Evolutionary conservation across 2,888 invertebrate genomes (phyloP), one percentile per base, ranked within the genome.

Genomic region (Caenorhabditis angaria): DNA sequence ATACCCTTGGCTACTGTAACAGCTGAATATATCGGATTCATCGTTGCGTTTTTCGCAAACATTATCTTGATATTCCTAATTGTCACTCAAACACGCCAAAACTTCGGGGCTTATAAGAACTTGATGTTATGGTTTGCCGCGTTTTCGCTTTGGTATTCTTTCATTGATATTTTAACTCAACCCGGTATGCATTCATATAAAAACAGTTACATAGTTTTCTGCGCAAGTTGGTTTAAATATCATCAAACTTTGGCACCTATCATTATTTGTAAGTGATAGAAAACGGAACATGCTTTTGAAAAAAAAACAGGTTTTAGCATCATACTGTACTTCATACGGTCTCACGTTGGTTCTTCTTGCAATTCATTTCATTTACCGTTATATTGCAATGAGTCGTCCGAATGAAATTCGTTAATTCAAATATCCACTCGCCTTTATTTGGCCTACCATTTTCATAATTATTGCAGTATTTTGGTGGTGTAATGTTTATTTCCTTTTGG

Each of bases 221-320:
- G 64, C 61, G 65, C 65, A 6, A 70, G 70, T 35, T 70, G 70
- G 70, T 70, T 70, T 50, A 65, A 65, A 25, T 70, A 70, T 22
- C 61, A 70, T 28, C 32, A 53, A 0, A 24, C 58, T n/a, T 14
- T 70, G 24, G 70, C 41, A 14, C 41, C 41, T 12, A 41, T 41
- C 18, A 41, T 41, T 14, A 41, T 32, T 41, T 41, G 41, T 41
- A 14, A 41, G 41, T 41, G 18, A 8, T 41, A 12, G 41, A 3
- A 41, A 10, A 12, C 3, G 6, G 18, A 41, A 12, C 6, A 5
- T 41, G 14, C 3, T 41, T 10, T 41, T 41, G 41, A 14, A 18
- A 14, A 10, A n/a, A n/a, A n/a, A n/a, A n/a, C n/a, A n/a, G n/a
- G n/a, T 59, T 54, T 50, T 57, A 69, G 69, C 63, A 1, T 63